These are phyloP conservation scores for Pyrgilauda ruficollis DNA, from an alignment of 2,113 vertebrate genomes.

Conservation along the genomic window DNA sequence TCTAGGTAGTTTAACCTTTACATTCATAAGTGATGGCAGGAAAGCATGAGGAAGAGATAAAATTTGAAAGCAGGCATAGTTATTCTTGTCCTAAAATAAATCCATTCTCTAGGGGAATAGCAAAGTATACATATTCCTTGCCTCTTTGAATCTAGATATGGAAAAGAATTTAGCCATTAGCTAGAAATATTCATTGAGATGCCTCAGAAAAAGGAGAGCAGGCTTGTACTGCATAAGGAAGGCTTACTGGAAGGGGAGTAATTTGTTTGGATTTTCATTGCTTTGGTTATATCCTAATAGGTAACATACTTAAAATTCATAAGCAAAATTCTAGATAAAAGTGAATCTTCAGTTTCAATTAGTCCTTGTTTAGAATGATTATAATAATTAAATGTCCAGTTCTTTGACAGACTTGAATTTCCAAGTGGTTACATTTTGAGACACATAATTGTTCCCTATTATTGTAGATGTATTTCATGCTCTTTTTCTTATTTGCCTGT, in stretches of 20 bases:
- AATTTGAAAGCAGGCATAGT: conserved; percentile 31
- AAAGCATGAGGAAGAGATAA: conserved; percentile 2
- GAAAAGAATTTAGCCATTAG: conserved; percentile 51
- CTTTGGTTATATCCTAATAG: conserved; percentile 31
- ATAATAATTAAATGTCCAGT: conserved; percentile 64
- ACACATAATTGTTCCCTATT: conserved; percentile 51
- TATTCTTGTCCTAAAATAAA: conserved; percentile 49
- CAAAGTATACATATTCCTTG: conserved; percentile 42
- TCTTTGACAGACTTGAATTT: conserved; percentile 52
- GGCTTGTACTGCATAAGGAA: background rate
- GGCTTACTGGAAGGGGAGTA: background rate
- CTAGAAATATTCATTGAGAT: conserved; percentile 22
- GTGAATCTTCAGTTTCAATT: conserved; percentile 54
- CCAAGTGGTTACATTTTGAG: conserved; percentile 53
- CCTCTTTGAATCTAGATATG: conserved; percentile 45
- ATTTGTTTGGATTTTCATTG: conserved; percentile 54
- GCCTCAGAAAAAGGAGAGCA: conserved; percentile 29
- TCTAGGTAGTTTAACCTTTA: conserved; percentile 46
- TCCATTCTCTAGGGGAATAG: conserved; percentile 40
- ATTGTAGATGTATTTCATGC: conserved; percentile 37
- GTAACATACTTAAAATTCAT: conserved; percentile 53
- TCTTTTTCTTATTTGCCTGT: conserved; percentile 33
- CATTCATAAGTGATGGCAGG: conserved; percentile 36
- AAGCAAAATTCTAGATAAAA: conserved; percentile 52
- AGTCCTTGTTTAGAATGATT: conserved; percentile 56